These are phyloP conservation scores for Notamacropus eugenii DNA, from an alignment of 2,797 vertebrate genomes.

Conservation along the genomic window DNA sequence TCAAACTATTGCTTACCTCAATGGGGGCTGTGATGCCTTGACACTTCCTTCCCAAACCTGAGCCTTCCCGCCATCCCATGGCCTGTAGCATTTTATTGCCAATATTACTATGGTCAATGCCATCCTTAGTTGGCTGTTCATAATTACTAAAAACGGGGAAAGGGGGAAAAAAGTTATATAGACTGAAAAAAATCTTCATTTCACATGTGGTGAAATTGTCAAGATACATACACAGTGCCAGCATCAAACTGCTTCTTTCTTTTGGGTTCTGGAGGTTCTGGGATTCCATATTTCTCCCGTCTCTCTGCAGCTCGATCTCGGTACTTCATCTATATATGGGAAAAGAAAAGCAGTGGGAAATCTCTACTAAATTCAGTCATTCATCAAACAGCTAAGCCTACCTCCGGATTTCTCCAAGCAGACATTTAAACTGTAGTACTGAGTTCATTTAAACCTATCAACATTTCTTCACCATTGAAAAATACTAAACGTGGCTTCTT, in stretches of 20 bases:
- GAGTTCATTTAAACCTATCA: not conserved
- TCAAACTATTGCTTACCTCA: slow-evolving; percentile 86
- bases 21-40: slow-evolving; percentile 98
- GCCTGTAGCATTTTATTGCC: slow-evolving; percentile 99
- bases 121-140: slow-evolving; percentile 98
- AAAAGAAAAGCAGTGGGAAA: slow-evolving; percentile 12
- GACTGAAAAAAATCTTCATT: not conserved
- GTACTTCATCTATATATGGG: slow-evolving; percentile 92
- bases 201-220: not conserved
- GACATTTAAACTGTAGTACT: not conserved
- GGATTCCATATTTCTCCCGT: slow-evolving; percentile 97
- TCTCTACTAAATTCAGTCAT: not conserved
- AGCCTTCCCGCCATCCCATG: slow-evolving; percentile 99
- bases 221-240: slow-evolving; percentile 90
- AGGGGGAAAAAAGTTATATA: slow-evolving; percentile 65
- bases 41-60: slow-evolving; percentile 96
- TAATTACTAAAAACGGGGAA: slow-evolving; percentile 90
- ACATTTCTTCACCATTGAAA: not conserved
- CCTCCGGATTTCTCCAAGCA: not conserved
- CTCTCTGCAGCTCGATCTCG: slow-evolving; percentile 97
- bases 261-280: slow-evolving; percentile 96
- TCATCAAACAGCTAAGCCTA: not conserved
- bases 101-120: slow-evolving; percentile 97
- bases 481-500: not conserved
- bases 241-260: slow-evolving; percentile 96